Evolutionary conservation across 2,113 vertebrate genomes (phyloP), one percentile per base, ranked within the genome.

Genomic region (Plestiodon gilberti): DNA sequence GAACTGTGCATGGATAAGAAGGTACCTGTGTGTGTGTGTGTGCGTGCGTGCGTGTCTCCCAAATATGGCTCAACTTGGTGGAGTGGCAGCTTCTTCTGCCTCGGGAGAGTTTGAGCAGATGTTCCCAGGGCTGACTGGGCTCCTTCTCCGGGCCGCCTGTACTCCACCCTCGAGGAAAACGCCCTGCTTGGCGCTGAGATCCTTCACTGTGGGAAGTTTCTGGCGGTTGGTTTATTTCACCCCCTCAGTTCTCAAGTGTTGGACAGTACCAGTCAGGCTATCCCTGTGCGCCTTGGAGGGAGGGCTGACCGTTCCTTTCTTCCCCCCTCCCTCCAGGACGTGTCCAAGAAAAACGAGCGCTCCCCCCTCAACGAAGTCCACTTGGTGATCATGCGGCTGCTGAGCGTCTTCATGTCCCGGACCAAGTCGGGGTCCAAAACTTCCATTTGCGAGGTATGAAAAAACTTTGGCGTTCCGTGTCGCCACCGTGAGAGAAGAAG

Each of bases 331-430:
- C 77, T 83, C 11, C 90, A 99, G 99, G 99, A 99, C 0, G 98
- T 99, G 62, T 98, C 98, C 52, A 99, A 97, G 96, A 99, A 99
- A 88, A 99, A 99, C 0, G 99, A 99, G 28, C 98, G 99, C 75
- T 98, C 97, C 28, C 91, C 98, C 28, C 96, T 99, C 87, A 99
- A 99, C 11, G 99, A 99, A 92, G 98, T 99, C 67, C 99, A 99
- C 82, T 90, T 99, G 92, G 99, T 99, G 70, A 98, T 99, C 43
- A 99, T 99, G 99, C 97, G 99, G 78, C 97, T 99, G 2, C 97
- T 99, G 52, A 99, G 99, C 4, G 99, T 99, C 83, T 99, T 99
- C 95, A 99, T 99, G 99, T 99, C 99, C 73, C 97, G 99, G 81
- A 99, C 99, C 28, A 99, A 99, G 89, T 99, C 99, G 35, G 98